Evolutionary conservation across 92 coral and sea anemone genomes (phyloP).

Genomic region (Epizoanthus stellaris): DNA sequence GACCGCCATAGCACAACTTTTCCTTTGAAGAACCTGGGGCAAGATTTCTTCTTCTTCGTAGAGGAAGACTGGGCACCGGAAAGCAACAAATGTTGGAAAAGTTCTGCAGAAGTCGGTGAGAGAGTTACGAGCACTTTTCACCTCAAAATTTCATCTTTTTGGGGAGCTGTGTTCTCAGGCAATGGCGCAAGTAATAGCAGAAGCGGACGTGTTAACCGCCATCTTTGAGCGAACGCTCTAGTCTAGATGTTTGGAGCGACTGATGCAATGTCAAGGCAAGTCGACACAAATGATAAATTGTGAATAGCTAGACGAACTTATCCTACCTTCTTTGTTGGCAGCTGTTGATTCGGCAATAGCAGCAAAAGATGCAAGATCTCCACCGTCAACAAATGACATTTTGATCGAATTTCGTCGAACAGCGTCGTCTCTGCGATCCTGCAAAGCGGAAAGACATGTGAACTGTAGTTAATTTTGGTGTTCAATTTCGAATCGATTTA

Average conservation of each 20-base stretch:
- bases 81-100: slow-evolving; percentile 57
- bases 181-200: neutral
- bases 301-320: slow-evolving; percentile 4
- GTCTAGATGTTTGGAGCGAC: slow-evolving; percentile 4
- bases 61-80: slow-evolving; percentile 97
- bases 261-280: slow-evolving; percentile 19
- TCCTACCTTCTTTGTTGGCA: slow-evolving; percentile 78
- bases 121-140: slow-evolving; percentile 10
- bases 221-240: slow-evolving; percentile 50
- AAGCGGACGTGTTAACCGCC: slow-evolving; percentile 58
- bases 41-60: slow-evolving; percentile 70
- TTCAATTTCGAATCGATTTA: slow-evolving; percentile 11
- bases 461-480: neutral
- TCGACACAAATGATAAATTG: neutral
- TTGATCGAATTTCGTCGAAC: slow-evolving; percentile 26
- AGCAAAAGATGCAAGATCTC: slow-evolving; percentile 86
- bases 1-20: slow-evolving; percentile 74
- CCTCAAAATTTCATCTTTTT: neutral
- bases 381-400: slow-evolving; percentile 87
- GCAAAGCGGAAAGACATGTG: slow-evolving; percentile 38
- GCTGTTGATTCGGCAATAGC: slow-evolving; percentile 85
- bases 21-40: slow-evolving; percentile 93
- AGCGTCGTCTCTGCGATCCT: slow-evolving; percentile 22
- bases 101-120: slow-evolving; percentile 39
- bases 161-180: slow-evolving; percentile 1